phyloP scores from a whole-genome alignment of 2,797 vertebrate species.

The Enteromius afrohamiltoni region DNA sequence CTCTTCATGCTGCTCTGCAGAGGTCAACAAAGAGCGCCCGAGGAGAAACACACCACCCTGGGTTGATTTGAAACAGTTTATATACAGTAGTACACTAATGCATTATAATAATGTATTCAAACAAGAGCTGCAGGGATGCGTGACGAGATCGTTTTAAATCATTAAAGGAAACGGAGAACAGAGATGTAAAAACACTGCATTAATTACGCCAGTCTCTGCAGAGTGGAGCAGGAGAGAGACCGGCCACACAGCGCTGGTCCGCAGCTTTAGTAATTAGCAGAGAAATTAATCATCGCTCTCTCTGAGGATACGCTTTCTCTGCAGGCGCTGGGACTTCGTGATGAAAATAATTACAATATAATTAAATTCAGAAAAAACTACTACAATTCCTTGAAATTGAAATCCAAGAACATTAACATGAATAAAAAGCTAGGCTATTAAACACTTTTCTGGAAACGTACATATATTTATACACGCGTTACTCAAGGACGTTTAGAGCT shows the following conservation, averaged over 20 bases:
- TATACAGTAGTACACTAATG: not conserved
- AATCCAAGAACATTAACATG: not conserved
- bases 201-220: slow-evolving; percentile 26
- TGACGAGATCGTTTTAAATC: slow-evolving; percentile 10
- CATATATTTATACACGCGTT: too few relatives aligned
- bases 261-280: slow-evolving; percentile 16
- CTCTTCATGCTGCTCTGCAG: slow-evolving; percentile 1
- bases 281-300: slow-evolving; percentile 15
- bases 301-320: slow-evolving; percentile 2
- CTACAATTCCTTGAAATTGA: slow-evolving; percentile 1
- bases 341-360: not conserved
- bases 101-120: not conserved
- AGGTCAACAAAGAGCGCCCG: not conserved
- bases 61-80: not conserved
- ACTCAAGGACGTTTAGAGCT: too few relatives aligned
- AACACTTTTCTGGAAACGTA: not conserved
- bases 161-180: not conserved
- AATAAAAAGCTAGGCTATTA: not conserved
- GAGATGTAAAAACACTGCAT: slow-evolving; percentile 27
- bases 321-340: slow-evolving; percentile 5
- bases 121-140: not conserved
- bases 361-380: not conserved
- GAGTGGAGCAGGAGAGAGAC: not conserved
- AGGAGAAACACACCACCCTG: too few relatives aligned
- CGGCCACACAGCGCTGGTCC: not conserved